Evolutionary conservation across 2,797 vertebrate species (phyloP), one percentile per base, ranked within the genome.

Genomic region (Borostomias antarcticus): DNA sequence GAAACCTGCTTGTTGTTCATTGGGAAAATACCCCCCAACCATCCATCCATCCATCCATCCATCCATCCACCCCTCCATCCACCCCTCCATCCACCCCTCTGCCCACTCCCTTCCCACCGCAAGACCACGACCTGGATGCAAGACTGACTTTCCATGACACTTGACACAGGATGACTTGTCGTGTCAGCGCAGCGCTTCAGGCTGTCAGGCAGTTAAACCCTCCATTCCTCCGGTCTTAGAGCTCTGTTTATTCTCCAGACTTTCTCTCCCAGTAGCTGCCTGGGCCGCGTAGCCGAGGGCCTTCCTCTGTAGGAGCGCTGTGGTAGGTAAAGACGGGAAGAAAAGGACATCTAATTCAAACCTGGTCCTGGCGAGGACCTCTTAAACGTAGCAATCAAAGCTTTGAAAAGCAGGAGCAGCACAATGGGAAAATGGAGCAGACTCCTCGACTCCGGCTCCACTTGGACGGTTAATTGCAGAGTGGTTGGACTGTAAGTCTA

Each of bases 341-440:
- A 19, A 69, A 76, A 77, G 82, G 29, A 25, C 74, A 82, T 62
- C 66, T 70, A 76, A 65, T 81, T 89, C 88, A 89, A 86, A 77
- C 81, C 25, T 21, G 21, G 83, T 81, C 70, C 76, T 77, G 80
- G 69, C 81, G 78, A 79, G 79, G 48, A 10, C 26, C 68, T 84
- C 79, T 88, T 82, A 79, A 81, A 91, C 84, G 74, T 57, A 80
- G 61, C 76, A 86, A 82, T 85, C 69, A 76, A 73, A 78, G 80
- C 65, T 64, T 82, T 73, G 65, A 81, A 85, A 82, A 82, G 30
- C 58, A 83, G 86, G 75, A 85, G 81, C 70, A 68, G 25, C 53
- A 26, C 57, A 68, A 62, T 62, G 69, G 61, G 21, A 70, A 77
- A 88, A 76, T 75, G 80, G 62, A 50, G 43, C 68, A 85, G 80